Evolutionary conservation across 2,888 invertebrate genomes (phyloP).

Genomic region (Coelopa pilipes): DNA sequence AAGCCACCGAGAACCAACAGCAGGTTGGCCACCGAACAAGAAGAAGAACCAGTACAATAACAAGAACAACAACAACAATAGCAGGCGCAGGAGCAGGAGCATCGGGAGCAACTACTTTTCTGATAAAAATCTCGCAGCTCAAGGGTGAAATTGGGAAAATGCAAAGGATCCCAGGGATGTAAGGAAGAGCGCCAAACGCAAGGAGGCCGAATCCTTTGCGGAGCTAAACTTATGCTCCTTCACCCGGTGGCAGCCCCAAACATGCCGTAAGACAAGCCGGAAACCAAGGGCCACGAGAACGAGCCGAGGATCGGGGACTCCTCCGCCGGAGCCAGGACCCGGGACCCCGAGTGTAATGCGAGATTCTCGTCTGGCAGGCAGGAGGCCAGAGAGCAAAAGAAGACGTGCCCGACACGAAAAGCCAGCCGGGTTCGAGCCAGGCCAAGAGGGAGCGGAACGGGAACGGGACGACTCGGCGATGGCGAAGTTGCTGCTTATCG

Average conservation of each 20-base stretch:
- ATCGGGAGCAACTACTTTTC: neutral
- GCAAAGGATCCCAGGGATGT: neutral
- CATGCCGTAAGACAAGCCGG: neutral
- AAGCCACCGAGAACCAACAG: too few relatives aligned
- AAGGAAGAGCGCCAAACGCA: neutral
- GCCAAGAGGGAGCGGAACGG: neutral
- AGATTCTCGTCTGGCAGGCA: too few relatives aligned
- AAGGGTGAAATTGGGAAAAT: slow-evolving; percentile 21
- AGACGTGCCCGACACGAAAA: neutral
- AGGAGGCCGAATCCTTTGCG: neutral
- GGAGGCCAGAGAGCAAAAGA: neutral
- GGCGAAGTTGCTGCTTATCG: neutral
- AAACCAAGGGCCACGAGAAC: neutral
- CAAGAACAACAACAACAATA: neutral
- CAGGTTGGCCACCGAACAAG: too few relatives aligned
- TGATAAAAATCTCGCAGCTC: slow-evolving; percentile 17
- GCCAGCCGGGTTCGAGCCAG: neutral
- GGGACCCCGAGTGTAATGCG: too few relatives aligned
- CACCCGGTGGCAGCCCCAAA: neutral
- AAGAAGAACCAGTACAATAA: too few relatives aligned
- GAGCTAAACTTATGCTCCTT: neutral
- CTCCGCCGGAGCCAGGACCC: too few relatives aligned
- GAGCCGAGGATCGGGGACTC: too few relatives aligned
- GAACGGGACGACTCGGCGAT: neutral
- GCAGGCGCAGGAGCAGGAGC: neutral